Evolutionary conservation across 2,113 vertebrate genomes (phyloP), one percentile per base, ranked within the genome.

Genomic region (Alligator mississippiensis): DNA sequence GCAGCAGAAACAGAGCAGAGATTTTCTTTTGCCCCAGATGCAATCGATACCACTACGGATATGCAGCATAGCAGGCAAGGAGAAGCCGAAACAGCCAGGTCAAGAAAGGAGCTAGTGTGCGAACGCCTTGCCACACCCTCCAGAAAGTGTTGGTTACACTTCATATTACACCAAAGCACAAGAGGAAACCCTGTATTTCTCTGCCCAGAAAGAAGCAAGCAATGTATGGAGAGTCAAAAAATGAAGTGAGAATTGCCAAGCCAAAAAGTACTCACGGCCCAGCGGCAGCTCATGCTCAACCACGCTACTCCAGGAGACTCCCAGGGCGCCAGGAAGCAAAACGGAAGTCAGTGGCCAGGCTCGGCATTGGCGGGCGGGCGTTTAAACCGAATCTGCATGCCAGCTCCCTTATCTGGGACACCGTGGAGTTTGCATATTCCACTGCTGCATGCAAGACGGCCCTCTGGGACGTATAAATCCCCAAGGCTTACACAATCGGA

Each of bases 361-460:
- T 63, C 17, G n/a, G 30, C 34, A 70, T 11, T 16, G 77, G 14
- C 24, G n/a, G 77, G 19, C n/a, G 5, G 8, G 34, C 17, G 13
- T 11, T 59, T 11, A 77, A 59, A 58, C 76, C 7, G 24, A 57
- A 22, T 34, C 5, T 24, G 47, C 70, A 77, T 25, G 75, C 84
- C 88, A 15, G 1, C 7, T 1, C 54, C 85, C 81, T 6, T 86
- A 34, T 66, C 28, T 62, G 34, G 55, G 34, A 70, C 74, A 24
- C 34, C 7, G 16, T 10, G 74, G 18, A 55, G 16, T 25, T 28
- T 2, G 2, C 14, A 9, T 2, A 2, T n/a, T 70, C 80, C 16
- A 8, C 6, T 0, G 0, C 18, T 2, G 2, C 18, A 1, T 1
- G 5, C 61, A 58, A 1, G 4, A 7, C 62, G 28, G 84, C 58